These are phyloP conservation scores for Suncus etruscus DNA, from an alignment of 2,113 vertebrate genomes.

Conservation along the genomic window DNA sequence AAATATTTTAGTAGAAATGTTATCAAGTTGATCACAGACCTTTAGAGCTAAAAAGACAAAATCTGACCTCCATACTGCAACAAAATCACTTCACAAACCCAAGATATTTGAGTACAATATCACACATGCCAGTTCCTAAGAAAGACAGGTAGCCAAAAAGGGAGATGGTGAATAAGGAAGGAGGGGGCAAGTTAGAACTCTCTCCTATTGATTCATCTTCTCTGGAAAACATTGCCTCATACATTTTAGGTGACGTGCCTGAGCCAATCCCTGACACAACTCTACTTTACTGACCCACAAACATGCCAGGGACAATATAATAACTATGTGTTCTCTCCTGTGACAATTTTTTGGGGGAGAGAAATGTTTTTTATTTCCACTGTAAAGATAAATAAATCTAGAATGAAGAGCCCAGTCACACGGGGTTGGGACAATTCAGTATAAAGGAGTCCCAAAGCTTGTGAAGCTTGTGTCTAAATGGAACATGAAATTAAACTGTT, in stretches of 20 bases:
- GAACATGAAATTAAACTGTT: too few species aligned
- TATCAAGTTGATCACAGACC: neutral
- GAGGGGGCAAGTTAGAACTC: neutral
- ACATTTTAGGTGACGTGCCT: neutral
- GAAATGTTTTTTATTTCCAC: neutral
- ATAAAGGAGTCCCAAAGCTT: neutral
- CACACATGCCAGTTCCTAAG: neutral
- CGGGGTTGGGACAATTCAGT: neutral
- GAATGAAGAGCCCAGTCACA: neutral
- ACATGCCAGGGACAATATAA: neutral
- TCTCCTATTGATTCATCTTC: neutral
- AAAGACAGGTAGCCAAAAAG: neutral
- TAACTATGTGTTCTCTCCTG: neutral
- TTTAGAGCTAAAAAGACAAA: neutral
- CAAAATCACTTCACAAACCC: neutral
- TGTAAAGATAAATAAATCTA: neutral
- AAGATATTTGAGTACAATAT: neutral
- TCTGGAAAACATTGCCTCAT: neutral
- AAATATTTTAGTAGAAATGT: neutral
- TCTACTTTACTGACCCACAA: neutral
- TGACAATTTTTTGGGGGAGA: neutral
- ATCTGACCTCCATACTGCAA: neutral
- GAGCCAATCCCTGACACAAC: neutral
- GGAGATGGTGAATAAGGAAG: neutral
- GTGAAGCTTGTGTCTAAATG: neutral